phyloP scores from a whole-genome alignment of 2,113 vertebrate species.

The Orcinus orca region DNA sequence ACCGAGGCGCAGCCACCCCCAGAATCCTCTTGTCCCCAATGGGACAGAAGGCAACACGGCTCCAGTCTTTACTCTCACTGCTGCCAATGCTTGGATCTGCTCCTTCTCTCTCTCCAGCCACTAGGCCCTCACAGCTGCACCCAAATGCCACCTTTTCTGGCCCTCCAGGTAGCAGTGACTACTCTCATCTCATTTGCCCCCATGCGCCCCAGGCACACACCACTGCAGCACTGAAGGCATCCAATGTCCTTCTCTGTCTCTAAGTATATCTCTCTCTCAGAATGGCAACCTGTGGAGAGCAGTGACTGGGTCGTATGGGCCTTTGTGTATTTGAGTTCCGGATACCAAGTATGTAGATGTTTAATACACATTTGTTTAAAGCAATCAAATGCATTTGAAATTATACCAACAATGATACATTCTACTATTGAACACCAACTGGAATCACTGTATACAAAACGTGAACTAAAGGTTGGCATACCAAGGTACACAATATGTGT shows the following conservation, averaged over 20 bases:
- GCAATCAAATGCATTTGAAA: neutral
- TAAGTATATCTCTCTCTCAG: neutral
- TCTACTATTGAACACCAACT: neutral
- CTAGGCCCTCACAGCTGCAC: neutral
- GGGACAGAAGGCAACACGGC: fast-evolving
- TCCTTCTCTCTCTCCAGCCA: neutral
- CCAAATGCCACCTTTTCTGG: neutral
- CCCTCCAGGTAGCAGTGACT: neutral
- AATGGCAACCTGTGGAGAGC: neutral
- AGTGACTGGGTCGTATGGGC: neutral
- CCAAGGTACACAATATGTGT: neutral
- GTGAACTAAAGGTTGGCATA: neutral
- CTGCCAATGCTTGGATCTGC: neutral
- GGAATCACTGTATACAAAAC: neutral
- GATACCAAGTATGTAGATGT: neutral
- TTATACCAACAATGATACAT: neutral
- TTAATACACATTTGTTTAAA: neutral
- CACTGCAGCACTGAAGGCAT: neutral
- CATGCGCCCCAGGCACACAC: neutral
- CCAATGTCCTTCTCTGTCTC: neutral
- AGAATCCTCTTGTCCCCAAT: neutral
- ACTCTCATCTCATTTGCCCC: neutral
- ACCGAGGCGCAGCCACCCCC: neutral
- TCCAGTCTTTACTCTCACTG: neutral
- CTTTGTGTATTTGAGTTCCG: neutral